These are phyloP conservation scores for Pangasianodon gigas DNA, from an alignment of 2,113 vertebrate species.

Conservation along the genomic window DNA sequence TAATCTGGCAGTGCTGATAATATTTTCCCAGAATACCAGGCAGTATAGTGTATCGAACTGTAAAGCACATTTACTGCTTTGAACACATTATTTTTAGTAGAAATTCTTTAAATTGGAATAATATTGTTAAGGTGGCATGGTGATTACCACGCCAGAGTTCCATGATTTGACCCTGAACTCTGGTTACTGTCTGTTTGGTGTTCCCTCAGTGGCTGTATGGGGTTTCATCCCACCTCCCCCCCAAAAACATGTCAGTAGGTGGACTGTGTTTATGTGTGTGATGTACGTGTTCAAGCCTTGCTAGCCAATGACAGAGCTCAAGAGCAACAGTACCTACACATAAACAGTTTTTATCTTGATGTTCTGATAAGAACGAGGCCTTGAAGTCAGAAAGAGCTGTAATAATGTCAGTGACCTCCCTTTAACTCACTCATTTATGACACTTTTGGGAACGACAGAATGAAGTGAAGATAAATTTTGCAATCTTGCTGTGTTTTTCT, in stretches of 20 bases:
- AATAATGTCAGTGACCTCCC: not conserved
- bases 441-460: slow-evolving; percentile 16
- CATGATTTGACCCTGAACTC: not conserved
- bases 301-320: not conserved
- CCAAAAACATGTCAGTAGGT: not conserved
- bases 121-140: not conserved
- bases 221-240: not conserved
- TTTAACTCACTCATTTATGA: not conserved
- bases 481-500: not conserved
- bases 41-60: not conserved
- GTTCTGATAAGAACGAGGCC: slow-evolving; percentile 15
- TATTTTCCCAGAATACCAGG: not conserved
- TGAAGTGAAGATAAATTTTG: not conserved
- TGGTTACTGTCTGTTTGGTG: not conserved
- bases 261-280: not conserved
- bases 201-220: not conserved
- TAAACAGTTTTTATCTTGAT: not conserved
- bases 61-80: not conserved
- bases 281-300: not conserved
- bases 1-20: not conserved
- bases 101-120: not conserved
- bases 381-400: slow-evolving; percentile 14
- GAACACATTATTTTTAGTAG: not conserved
- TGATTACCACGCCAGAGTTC: not conserved
- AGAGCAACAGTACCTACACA: not conserved